Conservation (phyloP, 1,140 invertebrate genomes). For the Ceratosolen solmsi region DNA sequence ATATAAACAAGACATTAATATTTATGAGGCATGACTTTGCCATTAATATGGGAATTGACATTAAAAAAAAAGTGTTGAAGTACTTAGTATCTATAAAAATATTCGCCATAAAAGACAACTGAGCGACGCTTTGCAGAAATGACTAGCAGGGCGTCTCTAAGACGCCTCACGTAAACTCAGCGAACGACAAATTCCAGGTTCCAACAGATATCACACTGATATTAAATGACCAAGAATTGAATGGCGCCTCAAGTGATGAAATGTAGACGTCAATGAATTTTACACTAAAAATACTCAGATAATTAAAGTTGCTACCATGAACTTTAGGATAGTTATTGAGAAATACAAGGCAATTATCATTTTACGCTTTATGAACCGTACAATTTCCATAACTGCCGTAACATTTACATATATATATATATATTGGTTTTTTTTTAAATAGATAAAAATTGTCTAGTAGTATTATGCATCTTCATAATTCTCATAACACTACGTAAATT, state of each 20-base stretch:
- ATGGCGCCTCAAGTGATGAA: background rate
- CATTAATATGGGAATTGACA: background rate
- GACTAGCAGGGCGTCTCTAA: background rate
- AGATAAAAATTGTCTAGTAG: too few species aligned
- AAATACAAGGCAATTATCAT: background rate
- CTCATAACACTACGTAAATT: too few species aligned
- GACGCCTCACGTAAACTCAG: too few species aligned
- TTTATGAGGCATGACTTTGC: too few species aligned
- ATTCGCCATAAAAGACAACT: background rate
- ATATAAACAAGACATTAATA: too few species aligned
- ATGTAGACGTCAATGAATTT: background rate
- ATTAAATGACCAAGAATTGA: background rate
- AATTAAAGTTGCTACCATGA: background rate
- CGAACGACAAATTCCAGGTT: background rate
- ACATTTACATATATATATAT: background rate
- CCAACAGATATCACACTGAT: background rate
- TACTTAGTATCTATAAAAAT: too few species aligned
- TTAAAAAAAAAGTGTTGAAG: background rate
- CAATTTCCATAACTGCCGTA: background rate
- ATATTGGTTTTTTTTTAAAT: too few species aligned
- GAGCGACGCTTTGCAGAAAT: background rate
- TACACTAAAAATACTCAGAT: background rate
- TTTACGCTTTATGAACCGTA: background rate
- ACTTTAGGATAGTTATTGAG: background rate
- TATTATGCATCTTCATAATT: too few species aligned